Evolutionary conservation across 1,140 invertebrate genomes (phyloP).

Genomic region (Rhopalosiphum padi): DNA sequence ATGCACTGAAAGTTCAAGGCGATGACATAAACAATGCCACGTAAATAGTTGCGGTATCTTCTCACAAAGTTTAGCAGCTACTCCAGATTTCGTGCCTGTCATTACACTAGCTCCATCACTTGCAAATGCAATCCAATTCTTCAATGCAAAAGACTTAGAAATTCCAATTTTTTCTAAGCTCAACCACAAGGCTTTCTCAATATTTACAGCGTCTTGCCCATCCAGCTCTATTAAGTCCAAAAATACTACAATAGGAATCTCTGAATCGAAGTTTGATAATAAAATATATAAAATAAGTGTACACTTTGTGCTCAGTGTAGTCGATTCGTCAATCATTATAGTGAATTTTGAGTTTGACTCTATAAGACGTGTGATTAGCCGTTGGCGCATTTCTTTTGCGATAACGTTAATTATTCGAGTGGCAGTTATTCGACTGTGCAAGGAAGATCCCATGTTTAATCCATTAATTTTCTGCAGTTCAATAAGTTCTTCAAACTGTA

Average conservation of each 20-base stretch:
- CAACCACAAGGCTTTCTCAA: not conserved
- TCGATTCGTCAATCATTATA: too few relatives aligned
- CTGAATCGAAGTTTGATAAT: not conserved
- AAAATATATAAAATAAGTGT: not conserved
- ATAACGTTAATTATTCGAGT: not conserved
- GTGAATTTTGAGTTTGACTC: too few relatives aligned
- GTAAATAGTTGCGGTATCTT: too few relatives aligned
- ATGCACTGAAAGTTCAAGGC: not conserved
- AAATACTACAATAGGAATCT: not conserved
- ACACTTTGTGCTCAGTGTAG: too few relatives aligned
- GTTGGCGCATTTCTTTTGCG: too few relatives aligned
- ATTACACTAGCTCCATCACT: not conserved
- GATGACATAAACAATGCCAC: too few relatives aligned
- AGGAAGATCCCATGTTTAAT: not conserved
- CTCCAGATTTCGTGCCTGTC: too few relatives aligned
- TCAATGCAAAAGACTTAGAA: not conserved
- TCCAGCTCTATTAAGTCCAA: not conserved
- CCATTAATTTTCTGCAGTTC: not conserved
- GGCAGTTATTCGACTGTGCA: constrained; percentile 1
- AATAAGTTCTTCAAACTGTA: not conserved
- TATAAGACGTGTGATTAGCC: not conserved
- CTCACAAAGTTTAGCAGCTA: too few relatives aligned
- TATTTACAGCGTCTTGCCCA: not conserved
- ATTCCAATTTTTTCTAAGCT: not conserved
- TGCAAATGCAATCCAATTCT: not conserved